phyloP scores from a whole-genome alignment of 2,797 vertebrate genomes.

The Pseudopleuronectes americanus region DNA sequence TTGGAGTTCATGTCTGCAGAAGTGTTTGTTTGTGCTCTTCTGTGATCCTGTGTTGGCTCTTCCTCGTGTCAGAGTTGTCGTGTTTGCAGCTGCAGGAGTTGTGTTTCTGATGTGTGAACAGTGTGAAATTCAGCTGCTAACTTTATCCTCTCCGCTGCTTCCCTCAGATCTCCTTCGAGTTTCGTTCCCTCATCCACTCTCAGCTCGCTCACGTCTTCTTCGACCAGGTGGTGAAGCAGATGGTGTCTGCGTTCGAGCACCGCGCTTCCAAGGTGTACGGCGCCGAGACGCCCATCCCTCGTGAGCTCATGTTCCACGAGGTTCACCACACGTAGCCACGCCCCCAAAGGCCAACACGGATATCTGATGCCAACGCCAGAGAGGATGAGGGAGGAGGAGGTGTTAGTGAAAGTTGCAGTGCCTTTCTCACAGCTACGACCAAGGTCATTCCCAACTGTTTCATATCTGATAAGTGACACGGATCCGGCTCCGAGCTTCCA shows the following conservation, averaged over 20 bases:
- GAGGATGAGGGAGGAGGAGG: conserved; percentile 4
- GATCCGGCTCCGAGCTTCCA: conserved; percentile 22
- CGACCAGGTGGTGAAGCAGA: conserved; percentile 97
- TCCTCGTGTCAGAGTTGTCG: too few species aligned
- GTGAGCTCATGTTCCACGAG: conserved; percentile 95
- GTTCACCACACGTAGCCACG: conserved; percentile 90
- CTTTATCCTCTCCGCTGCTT: not conserved
- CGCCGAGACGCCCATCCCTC: conserved; percentile 92
- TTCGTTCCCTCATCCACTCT: conserved; percentile 94
- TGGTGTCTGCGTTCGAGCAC: conserved; percentile 93
- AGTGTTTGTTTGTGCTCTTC: not conserved
- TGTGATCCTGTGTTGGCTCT: not conserved
- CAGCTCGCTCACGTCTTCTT: conserved; percentile 94
- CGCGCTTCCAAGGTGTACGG: conserved; percentile 88
- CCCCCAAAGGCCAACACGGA: not conserved
- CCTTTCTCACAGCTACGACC: conserved; percentile 54
- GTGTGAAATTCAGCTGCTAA: not conserved
- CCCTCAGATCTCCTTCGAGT: conserved; percentile 94
- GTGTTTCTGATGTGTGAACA: not conserved
- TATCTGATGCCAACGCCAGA: conserved; percentile 13
- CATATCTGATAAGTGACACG: not conserved
- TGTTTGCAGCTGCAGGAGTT: not conserved
- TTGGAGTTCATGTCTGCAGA: too few species aligned
- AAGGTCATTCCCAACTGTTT: conserved; percentile 44
- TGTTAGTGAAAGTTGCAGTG: conserved; percentile 59